Percentiles rank a stretch among this genome's conserved stretches.
Conservation (phyloP, 2,888 invertebrate species). For the Mythimna albipuncta region DNA sequence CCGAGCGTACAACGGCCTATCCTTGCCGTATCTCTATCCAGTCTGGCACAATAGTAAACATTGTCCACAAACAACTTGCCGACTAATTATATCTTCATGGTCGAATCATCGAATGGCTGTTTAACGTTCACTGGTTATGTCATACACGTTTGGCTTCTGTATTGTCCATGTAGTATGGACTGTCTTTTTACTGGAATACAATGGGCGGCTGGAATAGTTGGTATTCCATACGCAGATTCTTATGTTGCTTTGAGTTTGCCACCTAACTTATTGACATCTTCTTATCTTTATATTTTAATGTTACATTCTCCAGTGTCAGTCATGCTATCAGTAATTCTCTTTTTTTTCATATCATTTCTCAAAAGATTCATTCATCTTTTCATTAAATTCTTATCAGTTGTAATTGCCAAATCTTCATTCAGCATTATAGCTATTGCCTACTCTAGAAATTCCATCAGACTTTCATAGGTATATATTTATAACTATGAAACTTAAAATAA, state of each 20-base stretch:
- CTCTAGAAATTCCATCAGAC: too few species aligned
- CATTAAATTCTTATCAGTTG: neutral
- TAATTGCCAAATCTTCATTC: neutral
- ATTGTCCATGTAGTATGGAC: constrained; percentile 12
- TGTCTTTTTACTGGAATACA: constrained; percentile 22
- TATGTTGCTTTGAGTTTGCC: neutral
- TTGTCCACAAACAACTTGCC: constrained; percentile 38
- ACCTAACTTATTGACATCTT: neutral
- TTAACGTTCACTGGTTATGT: constrained; percentile 44
- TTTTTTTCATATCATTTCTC: neutral
- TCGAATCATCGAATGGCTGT: constrained; percentile 35
- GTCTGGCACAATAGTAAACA: constrained; percentile 45
- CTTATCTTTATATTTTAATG: too few species aligned
- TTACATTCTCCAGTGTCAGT: neutral
- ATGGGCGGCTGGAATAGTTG: neutral
- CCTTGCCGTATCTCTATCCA: constrained; percentile 10
- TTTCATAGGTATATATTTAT: too few species aligned
- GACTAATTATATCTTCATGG: constrained; percentile 56
- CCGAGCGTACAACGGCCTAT: constrained; percentile 10
- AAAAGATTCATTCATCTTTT: neutral
- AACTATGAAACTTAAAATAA: too few species aligned
- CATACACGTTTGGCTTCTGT: constrained; percentile 44
- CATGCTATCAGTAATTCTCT: neutral
- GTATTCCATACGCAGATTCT: neutral
- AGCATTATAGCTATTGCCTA: too few species aligned